Evolutionary conservation across 2,113 vertebrate genomes (phyloP), one percentile per base, ranked within the genome.

Genomic region (Muscicapa adusta): DNA sequence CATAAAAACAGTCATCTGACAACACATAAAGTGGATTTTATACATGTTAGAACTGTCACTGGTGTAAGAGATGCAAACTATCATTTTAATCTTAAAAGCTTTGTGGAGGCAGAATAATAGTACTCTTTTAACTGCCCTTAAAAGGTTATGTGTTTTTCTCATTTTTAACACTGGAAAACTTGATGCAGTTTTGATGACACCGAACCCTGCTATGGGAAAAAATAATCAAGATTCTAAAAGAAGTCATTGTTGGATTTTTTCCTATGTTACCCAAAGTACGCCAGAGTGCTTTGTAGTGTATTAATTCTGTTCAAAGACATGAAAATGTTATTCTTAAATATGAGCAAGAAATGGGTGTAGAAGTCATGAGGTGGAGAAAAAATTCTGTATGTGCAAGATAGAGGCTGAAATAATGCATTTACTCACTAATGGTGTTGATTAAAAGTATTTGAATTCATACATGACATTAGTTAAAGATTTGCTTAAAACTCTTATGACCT

Each of bases 21-120:
- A 95, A 94, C 75, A 50, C 78, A 50, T 43, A 60, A 93, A 93
- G 47, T 73, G 67, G 83, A 83, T 93, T 90, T 93, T 90, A 38
- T 85, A 73, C 31, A 0, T 56, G 38, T 92, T 93, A 70, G 87
- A 93, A 70, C 93, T 91, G 74, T 88, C 92, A 79, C 34, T 88
- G 67, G 38, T 83, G 29, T 74, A 88, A 91, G 78, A 90, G 81
- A 94, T 77, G 85, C 82, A 88, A 90, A 71, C 72, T 67, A 86
- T 88, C 72, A 58, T 80, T 93, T 92, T 88, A 80, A 85, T 80
- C 85, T 77, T 93, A 93, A 96, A 85, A 96, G 94, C 94, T 93
- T 92, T 88, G 82, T 95, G 94, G 85, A 95, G 95, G 92, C 92
- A 96, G 94, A 74, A 86, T 95, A 92, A 92, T 62, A 74, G 72